A percentile compares a stretch with the other conserved stretches of the same genome.
Conservation (phyloP, 2,888 invertebrate genomes). For the Sipunculus nudus region DNA sequence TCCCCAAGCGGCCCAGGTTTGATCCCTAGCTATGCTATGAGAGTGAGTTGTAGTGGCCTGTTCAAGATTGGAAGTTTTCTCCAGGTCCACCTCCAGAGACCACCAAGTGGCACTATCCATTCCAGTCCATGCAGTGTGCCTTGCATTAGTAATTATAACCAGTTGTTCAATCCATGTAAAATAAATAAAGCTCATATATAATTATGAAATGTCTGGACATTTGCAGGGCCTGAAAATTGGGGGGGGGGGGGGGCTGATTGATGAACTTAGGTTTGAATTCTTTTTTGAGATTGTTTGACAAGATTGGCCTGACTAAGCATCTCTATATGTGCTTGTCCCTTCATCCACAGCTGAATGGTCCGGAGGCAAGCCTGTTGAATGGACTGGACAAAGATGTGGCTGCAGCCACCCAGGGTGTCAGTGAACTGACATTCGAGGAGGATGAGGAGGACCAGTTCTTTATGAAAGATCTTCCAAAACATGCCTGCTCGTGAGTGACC, state of each 20-base stretch:
- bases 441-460: slow-evolving; percentile 92
- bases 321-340: background rate
- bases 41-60: too few species aligned
- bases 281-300: background rate
- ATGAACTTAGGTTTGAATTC: background rate
- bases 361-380: slow-evolving; percentile 66
- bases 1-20: too few species aligned
- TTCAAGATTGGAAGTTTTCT: too few species aligned
- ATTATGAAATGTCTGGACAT: too few species aligned
- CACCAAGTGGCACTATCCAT: too few species aligned
- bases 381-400: slow-evolving; percentile 75
- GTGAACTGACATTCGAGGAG: slow-evolving; percentile 89
- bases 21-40: too few species aligned
- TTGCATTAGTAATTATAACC: too few species aligned
- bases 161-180: too few species aligned
- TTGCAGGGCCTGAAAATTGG: too few species aligned
- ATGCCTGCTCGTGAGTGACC: slow-evolving; percentile 79
- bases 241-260: background rate
- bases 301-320: background rate
- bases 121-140: too few species aligned
- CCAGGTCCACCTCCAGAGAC: too few species aligned
- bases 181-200: too few species aligned
- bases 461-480: slow-evolving; percentile 86
- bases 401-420: slow-evolving; percentile 66
- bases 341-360: slow-evolving; percentile 74